Conservation (phyloP, 2,888 invertebrate genomes). For the Bombyx huttoni region DNA sequence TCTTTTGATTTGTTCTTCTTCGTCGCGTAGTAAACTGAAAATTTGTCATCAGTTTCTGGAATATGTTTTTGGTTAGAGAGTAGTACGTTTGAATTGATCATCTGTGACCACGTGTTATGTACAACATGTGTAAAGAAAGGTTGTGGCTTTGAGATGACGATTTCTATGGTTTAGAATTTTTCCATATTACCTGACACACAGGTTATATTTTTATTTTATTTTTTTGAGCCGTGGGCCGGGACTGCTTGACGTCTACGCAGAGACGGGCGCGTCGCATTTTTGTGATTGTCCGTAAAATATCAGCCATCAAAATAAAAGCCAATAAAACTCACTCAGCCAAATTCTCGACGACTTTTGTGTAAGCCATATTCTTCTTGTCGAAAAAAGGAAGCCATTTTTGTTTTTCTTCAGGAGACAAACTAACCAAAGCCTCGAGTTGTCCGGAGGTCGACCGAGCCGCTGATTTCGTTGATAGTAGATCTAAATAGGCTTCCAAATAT, state of each 20-base stretch:
- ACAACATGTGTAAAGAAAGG: too few relatives aligned
- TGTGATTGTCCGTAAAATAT: too few relatives aligned
- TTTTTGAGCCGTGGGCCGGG: too few relatives aligned
- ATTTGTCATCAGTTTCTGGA: neutral
- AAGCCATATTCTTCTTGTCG: slow-evolving; percentile 28
- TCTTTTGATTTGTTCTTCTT: slow-evolving; percentile 31
- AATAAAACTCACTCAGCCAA: slow-evolving; percentile 39
- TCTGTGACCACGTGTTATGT: too few relatives aligned
- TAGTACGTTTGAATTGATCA: too few relatives aligned
- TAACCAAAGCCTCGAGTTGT: slow-evolving; percentile 39
- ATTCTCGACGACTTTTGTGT: slow-evolving; percentile 41
- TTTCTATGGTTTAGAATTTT: too few relatives aligned
- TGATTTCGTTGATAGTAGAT: slow-evolving; percentile 37
- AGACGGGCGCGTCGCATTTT: too few relatives aligned
- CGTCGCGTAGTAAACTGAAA: slow-evolving; percentile 42
- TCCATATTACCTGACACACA: too few relatives aligned
- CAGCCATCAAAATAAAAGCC: too few relatives aligned
- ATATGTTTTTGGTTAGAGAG: neutral
- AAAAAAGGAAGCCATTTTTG: slow-evolving; percentile 45
- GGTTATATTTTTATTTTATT: too few relatives aligned
- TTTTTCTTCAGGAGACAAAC: slow-evolving; percentile 41
- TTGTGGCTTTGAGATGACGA: too few relatives aligned
- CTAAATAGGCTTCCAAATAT: slow-evolving; percentile 32
- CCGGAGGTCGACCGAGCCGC: slow-evolving; percentile 27
- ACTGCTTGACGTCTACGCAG: too few relatives aligned